Percentiles rank a stretch among this genome's conserved stretches.
phyloP scores from a whole-genome alignment of 2,797 vertebrate genomes.

The Acanthornis magna region DNA sequence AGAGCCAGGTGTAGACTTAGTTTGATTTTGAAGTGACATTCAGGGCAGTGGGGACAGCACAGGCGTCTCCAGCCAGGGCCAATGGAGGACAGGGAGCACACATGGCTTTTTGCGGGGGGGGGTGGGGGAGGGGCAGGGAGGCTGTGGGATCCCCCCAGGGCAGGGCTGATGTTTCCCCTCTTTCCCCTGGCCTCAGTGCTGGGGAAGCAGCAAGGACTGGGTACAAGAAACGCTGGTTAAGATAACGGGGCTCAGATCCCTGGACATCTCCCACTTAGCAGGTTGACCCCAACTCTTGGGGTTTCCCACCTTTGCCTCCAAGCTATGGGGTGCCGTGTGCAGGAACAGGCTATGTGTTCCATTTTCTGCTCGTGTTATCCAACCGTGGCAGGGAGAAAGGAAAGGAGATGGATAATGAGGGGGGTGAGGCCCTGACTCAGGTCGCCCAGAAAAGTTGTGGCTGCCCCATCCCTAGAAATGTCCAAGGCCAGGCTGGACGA shows the following conservation, averaged over 20 bases:
- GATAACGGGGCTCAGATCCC: background rate
- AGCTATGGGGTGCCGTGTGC: no score
- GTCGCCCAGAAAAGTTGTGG: background rate
- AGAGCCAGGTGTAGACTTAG: rapidly evolving
- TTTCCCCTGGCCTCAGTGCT: rapidly evolving
- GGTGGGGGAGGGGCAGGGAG: rapidly evolving
- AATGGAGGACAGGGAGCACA: background rate
- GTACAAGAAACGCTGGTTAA: rapidly evolving
- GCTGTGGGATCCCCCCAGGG: no score
- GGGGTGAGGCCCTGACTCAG: background rate
- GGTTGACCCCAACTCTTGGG: background rate
- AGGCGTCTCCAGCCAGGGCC: background rate
- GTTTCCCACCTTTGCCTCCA: background rate
- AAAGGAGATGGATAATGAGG: background rate
- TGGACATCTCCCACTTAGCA: background rate
- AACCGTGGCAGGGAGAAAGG: rapidly evolving
- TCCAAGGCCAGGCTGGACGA: background rate
- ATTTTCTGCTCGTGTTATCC: background rate
- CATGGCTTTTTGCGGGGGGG: background rate
- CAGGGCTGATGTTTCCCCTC: background rate
- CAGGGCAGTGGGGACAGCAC: no score
- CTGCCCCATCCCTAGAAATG: background rate
- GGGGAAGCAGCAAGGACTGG: background rate
- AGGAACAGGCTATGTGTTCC: rapidly evolving
- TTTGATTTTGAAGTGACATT: background rate